Conservation (phyloP, 2,888 invertebrate genomes). For the Acanthococcus lagerstroemiae region DNA sequence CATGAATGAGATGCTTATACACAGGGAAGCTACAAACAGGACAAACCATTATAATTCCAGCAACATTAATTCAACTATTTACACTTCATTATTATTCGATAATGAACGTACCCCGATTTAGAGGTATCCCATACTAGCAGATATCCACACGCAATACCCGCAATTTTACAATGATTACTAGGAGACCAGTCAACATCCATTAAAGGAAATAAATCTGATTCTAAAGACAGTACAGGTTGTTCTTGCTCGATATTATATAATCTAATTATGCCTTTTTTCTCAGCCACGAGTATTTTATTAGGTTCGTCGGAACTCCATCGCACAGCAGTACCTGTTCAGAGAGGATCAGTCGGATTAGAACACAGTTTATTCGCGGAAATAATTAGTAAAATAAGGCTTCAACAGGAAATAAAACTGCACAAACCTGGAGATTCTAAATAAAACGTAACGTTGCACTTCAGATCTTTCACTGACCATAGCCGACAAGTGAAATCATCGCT, state of each 20-base stretch:
- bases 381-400: background rate
- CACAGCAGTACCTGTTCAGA: conserved; percentile 41
- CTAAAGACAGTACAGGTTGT: conserved; percentile 55
- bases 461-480: conserved; percentile 51
- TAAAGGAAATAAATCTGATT: conserved; percentile 51
- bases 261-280: conserved; percentile 61
- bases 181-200: conserved; percentile 61
- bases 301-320: conserved; percentile 61
- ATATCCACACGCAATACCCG: conserved; percentile 56
- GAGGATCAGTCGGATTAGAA: background rate
- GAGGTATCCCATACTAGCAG: conserved; percentile 53
- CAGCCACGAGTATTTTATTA: conserved; percentile 61
- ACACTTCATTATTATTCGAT: background rate
- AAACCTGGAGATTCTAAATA: conserved; percentile 41
- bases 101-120: conserved; percentile 52
- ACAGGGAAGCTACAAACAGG: conserved; percentile 26
- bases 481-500: conserved; percentile 66
- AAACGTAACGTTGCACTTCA: conserved; percentile 7
- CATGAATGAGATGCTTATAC: conserved; percentile 15
- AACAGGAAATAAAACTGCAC: too few relatives aligned
- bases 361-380: background rate
- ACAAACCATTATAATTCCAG: background rate
- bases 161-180: conserved; percentile 50
- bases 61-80: conserved; percentile 22
- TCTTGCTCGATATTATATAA: conserved; percentile 61